These are phyloP conservation scores for Crematogaster levior DNA, from an alignment of 2,888 invertebrate species.

Conservation along the genomic window DNA sequence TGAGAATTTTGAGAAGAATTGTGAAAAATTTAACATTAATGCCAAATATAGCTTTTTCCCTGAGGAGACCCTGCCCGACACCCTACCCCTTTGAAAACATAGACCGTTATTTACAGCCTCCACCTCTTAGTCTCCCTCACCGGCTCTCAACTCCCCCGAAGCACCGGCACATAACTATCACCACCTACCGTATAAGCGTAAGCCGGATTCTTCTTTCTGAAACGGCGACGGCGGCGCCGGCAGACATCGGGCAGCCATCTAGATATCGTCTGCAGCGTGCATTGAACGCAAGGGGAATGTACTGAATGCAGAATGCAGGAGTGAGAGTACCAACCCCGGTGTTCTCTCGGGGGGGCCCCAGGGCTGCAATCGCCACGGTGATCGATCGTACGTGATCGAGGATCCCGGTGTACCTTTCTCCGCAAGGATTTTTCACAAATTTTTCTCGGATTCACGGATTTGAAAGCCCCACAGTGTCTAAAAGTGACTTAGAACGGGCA, in stretches of 20 bases:
- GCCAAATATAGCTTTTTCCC: conserved; percentile 49
- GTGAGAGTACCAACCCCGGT: conserved; percentile 74
- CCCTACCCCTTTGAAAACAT: conserved; percentile 57
- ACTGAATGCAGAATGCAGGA: conserved; percentile 71
- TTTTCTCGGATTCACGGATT: conserved; percentile 11
- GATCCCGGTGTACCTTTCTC: not conserved
- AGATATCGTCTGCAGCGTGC: conserved; percentile 76
- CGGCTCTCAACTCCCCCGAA: conserved; percentile 42
- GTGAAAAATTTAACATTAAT: conserved; percentile 19
- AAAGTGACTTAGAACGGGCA: not conserved
- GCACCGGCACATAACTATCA: conserved; percentile 55
- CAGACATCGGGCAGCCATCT: conserved; percentile 78
- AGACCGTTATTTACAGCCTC: conserved; percentile 79
- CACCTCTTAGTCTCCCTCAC: conserved; percentile 64
- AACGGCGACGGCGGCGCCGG: conserved; percentile 64
- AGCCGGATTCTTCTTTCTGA: conserved; percentile 70
- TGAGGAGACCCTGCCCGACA: not conserved
- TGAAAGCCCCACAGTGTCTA: not conserved
- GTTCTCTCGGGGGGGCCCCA: conserved; percentile 60
- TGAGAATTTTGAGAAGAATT: conserved; percentile 1
- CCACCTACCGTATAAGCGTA: conserved; percentile 65
- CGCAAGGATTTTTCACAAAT: not conserved
- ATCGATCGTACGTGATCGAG: conserved; percentile 44
- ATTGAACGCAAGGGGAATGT: conserved; percentile 75
- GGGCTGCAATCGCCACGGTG: conserved; percentile 65